Evolutionary conservation across 2,113 vertebrate genomes (phyloP), one percentile per base, ranked within the genome.

Genomic region (Arizona elegans): DNA sequence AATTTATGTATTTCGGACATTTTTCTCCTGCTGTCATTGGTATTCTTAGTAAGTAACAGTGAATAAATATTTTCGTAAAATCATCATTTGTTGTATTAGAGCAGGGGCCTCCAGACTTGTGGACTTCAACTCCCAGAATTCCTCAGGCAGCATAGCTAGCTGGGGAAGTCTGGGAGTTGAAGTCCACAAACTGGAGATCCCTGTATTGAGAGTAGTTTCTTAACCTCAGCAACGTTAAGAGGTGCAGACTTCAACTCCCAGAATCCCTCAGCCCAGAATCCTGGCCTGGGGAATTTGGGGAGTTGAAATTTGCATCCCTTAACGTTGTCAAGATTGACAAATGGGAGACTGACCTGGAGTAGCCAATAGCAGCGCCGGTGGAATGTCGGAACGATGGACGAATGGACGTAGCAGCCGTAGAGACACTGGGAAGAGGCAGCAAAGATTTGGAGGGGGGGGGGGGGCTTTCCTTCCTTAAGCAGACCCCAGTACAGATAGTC

Each of bases 331-430:
- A 75, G 70, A 17, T 38, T 8, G 70, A 17, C 15, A 5, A 8
- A 33, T 17, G 11, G 70, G 70, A 81, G n/a, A 33, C 98, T 98
- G 98, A 99, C 99, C 99, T 99, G 99, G 97, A 99, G 99, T 97
- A 99, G 99, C 99, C 99, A 99, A 98, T 99, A 99, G 98, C 99
- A 99, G 98, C 99, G 98, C 97, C 99, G 98, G 98, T 99, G 99
- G 98, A 99, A 99, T 96, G 99, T 99, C 97, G 99, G 99, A 98
- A 99, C 99, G 98, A 99, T 99, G 97, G 99, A 99, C 96, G 99
- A 99, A 97, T 99, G 99, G 95, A 99, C 99, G 89, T 99, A 99
- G 98, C 99, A 99, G 98, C 99, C 99, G 89, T 99, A 99, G 96
- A 99, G 98, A 98, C 99, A 99, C 99, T 99, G 96, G 96, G 95